A percentile compares a stretch with the other conserved stretches of the same genome.
Evolutionary conservation across 2,888 invertebrate genomes (phyloP).

Genomic region (Blastobasis lacticolella): DNA sequence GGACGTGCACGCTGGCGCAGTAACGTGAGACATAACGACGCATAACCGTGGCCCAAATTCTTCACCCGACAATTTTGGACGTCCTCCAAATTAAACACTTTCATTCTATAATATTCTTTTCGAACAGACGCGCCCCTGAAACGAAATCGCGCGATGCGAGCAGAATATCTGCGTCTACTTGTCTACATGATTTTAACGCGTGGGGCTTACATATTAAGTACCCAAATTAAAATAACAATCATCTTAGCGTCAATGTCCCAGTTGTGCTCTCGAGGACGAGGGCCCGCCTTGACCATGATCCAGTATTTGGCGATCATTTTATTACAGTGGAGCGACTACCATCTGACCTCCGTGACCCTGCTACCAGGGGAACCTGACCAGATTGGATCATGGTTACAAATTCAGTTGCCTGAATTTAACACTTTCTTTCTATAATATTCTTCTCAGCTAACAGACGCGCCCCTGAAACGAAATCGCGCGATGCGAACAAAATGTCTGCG

Average conservation of each 20-base stretch:
- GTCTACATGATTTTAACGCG: background rate
- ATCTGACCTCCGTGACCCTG: no score
- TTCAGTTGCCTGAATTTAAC: no score
- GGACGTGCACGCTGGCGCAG: slow-evolving; percentile 53
- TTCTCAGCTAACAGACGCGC: slow-evolving; percentile 22
- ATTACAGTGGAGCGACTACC: no score
- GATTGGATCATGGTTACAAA: no score
- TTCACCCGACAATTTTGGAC: slow-evolving; percentile 55
- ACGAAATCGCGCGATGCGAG: slow-evolving; percentile 10
- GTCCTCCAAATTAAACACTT: slow-evolving; percentile 57
- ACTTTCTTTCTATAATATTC: slow-evolving; percentile 51
- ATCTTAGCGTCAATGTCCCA: no score
- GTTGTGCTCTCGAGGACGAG: no score
- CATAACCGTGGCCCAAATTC: slow-evolving; percentile 67
- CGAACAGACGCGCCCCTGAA: slow-evolving; percentile 18
- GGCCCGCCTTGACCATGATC: no score
- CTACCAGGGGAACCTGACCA: no score
- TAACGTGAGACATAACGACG: slow-evolving; percentile 54
- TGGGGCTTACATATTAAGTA: slow-evolving; percentile 12
- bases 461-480: slow-evolving; percentile 16
- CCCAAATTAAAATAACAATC: no score
- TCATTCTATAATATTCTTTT: slow-evolving; percentile 45
- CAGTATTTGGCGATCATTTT: no score
- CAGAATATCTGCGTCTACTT: no score
- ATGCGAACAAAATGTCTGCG: background rate